Percentiles rank a stretch among this genome's conserved stretches.
phyloP scores from a whole-genome alignment of 1,140 invertebrate species.

The Diachasma alloeum region DNA sequence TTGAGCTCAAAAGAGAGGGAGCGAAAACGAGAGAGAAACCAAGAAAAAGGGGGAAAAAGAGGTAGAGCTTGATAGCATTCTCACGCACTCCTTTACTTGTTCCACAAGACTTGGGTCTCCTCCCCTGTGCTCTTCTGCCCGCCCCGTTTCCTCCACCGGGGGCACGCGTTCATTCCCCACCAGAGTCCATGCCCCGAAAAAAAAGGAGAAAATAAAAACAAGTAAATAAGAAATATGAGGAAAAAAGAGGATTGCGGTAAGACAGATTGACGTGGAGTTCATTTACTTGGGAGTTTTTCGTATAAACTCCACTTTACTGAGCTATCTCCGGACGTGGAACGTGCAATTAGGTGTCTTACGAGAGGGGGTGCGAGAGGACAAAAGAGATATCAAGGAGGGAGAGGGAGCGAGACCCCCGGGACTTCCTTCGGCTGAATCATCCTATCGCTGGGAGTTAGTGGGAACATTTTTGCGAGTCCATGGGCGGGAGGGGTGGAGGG shows the following conservation, averaged over 20 bases:
- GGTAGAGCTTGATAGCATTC: conserved; percentile 44
- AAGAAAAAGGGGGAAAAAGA: neutral
- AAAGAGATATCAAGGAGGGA: neutral
- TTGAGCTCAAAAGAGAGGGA: neutral
- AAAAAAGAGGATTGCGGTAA: neutral
- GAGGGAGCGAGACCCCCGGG: neutral
- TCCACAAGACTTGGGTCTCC: conserved; percentile 12
- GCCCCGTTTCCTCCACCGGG: neutral
- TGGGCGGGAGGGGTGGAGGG: no score
- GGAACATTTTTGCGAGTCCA: neutral
- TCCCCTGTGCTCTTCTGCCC: conserved; percentile 1
- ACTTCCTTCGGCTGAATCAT: neutral
- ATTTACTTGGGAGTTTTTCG: conserved; percentile 22
- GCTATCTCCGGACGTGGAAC: conserved; percentile 37
- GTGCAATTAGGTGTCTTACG: conserved; percentile 20
- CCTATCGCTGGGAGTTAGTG: neutral
- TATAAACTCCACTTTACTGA: conserved; percentile 46
- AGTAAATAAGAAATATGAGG: neutral
- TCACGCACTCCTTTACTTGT: conserved; percentile 42
- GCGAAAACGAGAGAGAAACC: neutral
- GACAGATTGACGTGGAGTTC: conserved; percentile 11
- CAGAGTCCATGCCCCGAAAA: neutral
- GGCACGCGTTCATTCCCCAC: conserved; percentile 16
- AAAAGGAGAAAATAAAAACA: neutral
- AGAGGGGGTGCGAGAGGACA: neutral